Percentiles rank a stretch among this genome's conserved stretches.
Conservation (phyloP, 2,113 vertebrate species). For the Bubo scandiacus region DNA sequence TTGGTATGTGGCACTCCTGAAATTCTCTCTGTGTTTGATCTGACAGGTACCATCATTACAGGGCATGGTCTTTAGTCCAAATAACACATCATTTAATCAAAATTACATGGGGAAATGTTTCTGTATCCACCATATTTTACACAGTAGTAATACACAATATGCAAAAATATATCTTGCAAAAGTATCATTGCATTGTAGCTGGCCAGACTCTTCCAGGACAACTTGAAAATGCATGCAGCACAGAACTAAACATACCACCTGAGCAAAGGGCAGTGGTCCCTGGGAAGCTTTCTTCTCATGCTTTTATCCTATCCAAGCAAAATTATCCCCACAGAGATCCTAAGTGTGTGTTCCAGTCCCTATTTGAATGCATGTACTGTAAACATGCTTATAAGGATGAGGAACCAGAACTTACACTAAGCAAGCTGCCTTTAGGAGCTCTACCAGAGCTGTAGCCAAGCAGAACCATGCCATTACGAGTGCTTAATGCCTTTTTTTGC, state of each 20-base stretch:
- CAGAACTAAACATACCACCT: neutral
- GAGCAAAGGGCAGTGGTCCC: neutral
- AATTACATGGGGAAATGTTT: neutral
- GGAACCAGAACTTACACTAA: neutral
- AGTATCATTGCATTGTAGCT: neutral
- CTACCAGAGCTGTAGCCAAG: neutral
- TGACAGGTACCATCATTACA: neutral
- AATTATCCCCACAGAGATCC: neutral
- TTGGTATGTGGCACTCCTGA: neutral
- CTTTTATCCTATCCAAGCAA: neutral
- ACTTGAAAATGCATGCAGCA: neutral
- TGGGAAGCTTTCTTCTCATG: neutral
- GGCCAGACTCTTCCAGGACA: neutral
- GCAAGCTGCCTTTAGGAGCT: neutral
- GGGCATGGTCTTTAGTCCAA: neutral
- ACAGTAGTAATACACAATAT: neutral
- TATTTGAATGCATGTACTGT: neutral
- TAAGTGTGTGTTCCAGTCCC: neutral
- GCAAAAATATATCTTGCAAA: neutral
- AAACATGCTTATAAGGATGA: neutral
- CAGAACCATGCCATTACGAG: neutral
- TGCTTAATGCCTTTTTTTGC: neutral
- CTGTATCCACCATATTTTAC: neutral
- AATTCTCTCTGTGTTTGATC: neutral
- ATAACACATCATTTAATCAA: neutral